Evolutionary conservation across 2,888 invertebrate genomes (phyloP).

Genomic region (Mystacides longicornis): DNA sequence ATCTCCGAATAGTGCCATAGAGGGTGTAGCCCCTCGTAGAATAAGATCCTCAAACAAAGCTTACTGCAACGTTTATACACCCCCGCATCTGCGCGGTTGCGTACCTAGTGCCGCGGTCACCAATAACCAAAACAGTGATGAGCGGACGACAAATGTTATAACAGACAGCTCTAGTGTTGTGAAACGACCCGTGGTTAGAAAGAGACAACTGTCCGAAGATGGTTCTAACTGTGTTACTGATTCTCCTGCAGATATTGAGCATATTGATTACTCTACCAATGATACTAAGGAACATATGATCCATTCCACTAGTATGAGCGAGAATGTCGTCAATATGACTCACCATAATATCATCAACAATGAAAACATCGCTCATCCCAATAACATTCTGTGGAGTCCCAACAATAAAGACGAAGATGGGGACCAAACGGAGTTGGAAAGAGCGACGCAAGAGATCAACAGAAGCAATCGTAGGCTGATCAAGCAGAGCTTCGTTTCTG

Average conservation of each 20-base stretch:
- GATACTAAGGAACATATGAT: slow-evolving; percentile 23
- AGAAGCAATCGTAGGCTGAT: slow-evolving; percentile 56
- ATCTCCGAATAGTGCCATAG: neutral
- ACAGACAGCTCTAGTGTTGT: neutral
- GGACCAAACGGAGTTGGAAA: slow-evolving; percentile 51
- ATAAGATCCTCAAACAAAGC: slow-evolving; percentile 30
- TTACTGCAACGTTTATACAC: slow-evolving; percentile 48
- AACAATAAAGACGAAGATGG: slow-evolving; percentile 48
- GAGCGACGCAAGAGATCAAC: slow-evolving; percentile 57
- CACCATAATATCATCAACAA: neutral
- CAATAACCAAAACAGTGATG: neutral
- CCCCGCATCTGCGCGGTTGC: slow-evolving; percentile 36
- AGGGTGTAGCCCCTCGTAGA: neutral
- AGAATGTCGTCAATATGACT: slow-evolving; percentile 3
- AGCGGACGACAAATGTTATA: neutral
- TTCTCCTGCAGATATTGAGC: slow-evolving; percentile 23
- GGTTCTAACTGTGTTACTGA: slow-evolving; percentile 21
- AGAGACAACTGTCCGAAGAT: slow-evolving; percentile 15
- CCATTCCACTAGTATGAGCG: neutral
- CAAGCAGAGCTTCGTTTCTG: slow-evolving; percentile 55
- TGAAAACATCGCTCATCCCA: neutral
- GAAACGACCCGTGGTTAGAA: neutral
- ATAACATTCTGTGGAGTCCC: slow-evolving; percentile 18
- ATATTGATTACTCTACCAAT: slow-evolving; percentile 21
- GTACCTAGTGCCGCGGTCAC: neutral